Evolutionary conservation across 2,113 vertebrate species (phyloP).

Genomic region (Eclectus roratus): DNA sequence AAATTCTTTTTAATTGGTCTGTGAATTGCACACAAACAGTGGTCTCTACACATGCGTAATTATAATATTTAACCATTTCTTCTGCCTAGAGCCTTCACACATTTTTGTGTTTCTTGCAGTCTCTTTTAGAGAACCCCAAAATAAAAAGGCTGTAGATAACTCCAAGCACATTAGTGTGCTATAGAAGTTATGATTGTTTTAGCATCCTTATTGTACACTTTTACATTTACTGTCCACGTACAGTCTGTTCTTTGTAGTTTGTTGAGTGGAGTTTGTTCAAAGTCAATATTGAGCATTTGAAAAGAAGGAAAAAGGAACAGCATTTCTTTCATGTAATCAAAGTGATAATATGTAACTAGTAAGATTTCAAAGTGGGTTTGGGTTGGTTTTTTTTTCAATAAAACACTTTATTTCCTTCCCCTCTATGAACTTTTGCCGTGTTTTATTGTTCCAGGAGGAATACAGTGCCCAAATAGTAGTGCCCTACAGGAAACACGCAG

Average conservation of each 20-base stretch:
- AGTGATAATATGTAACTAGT: neutral
- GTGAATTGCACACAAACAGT: neutral
- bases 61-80: neutral
- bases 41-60: neutral
- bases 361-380: neutral
- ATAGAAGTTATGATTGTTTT: neutral
- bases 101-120: neutral
- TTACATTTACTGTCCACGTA: neutral
- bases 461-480: conserved; percentile 88
- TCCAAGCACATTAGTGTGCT: neutral
- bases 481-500: conserved; percentile 87
- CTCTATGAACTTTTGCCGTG: neutral
- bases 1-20: neutral
- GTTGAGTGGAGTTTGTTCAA: neutral
- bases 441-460: conserved; percentile 79
- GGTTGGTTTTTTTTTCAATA: neutral
- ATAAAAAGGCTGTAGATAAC: neutral
- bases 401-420: neutral
- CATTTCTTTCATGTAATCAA: neutral
- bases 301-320: neutral
- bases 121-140: neutral
- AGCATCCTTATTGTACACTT: neutral
- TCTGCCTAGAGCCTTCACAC: neutral
- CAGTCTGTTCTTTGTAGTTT: neutral
- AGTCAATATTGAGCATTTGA: neutral